Conservation (phyloP, 1,140 invertebrate species). For the Panagrolaimus sp. region DNA sequence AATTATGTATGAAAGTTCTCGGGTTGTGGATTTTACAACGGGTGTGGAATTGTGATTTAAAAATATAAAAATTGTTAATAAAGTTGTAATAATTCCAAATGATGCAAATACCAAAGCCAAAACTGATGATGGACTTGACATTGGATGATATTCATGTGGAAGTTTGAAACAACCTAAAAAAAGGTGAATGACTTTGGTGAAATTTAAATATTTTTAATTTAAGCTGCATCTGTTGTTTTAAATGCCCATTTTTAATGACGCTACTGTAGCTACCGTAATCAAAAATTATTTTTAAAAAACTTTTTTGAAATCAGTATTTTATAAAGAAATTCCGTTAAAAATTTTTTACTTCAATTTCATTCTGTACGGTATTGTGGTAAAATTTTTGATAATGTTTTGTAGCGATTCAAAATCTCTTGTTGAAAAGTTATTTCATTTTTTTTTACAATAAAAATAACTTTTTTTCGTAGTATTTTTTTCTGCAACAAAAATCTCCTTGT, state of each 20-base stretch:
- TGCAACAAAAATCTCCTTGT: too few relatives aligned
- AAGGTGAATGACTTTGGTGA: neutral
- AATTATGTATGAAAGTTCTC: constrained; percentile 70
- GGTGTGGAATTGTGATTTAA: constrained; percentile 69
- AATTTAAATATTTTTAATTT: too few relatives aligned
- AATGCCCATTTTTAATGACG: neutral
- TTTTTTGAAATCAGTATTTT: too few relatives aligned
- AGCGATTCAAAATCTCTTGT: too few relatives aligned
- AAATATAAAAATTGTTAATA: constrained; percentile 66
- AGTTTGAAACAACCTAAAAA: constrained; percentile 39
- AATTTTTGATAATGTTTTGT: too few relatives aligned
- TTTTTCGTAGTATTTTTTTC: neutral
- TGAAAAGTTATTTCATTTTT: too few relatives aligned
- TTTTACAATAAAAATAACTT: too few relatives aligned
- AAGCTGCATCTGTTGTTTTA: neutral
- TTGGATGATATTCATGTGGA: constrained; percentile 62
- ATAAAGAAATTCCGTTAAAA: too few relatives aligned
- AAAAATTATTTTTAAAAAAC: too few relatives aligned
- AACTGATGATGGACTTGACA: constrained; percentile 66
- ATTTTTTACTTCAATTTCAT: too few relatives aligned
- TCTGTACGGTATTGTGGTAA: too few relatives aligned
- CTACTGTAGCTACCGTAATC: too few relatives aligned
- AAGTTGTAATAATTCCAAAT: constrained; percentile 67
- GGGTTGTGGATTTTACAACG: constrained; percentile 68
- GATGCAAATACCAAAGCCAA: constrained; percentile 66